These are phyloP conservation scores for Epicauta chinensis DNA, from an alignment of 1,140 invertebrate species.

Conservation along the genomic window DNA sequence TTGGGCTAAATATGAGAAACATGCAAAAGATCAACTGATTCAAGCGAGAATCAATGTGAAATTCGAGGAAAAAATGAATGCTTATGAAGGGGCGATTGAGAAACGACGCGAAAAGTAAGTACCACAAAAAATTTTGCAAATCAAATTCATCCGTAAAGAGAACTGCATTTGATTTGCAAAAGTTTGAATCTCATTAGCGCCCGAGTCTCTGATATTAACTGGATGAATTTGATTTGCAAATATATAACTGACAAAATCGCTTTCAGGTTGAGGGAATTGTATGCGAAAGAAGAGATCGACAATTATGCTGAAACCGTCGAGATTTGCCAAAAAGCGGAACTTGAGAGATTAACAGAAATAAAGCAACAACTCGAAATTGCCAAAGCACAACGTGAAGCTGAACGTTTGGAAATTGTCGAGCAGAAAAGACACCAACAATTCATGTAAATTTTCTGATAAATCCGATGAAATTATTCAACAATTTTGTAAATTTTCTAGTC, in stretches of 20 bases:
- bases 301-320: conserved; percentile 35
- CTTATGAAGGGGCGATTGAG: conserved; percentile 33
- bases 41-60: conserved; percentile 23
- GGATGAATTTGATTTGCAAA: not conserved
- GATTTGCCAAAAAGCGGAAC: conserved; percentile 30
- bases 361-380: conserved; percentile 29
- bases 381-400: conserved; percentile 32
- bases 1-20: conserved; percentile 25
- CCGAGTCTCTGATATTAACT: too few species aligned
- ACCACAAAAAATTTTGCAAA: too few species aligned
- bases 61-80: conserved; percentile 27
- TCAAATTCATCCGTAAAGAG: too few species aligned
- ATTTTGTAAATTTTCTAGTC: conserved; percentile 21
- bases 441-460: conserved; percentile 23
- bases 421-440: conserved; percentile 40
- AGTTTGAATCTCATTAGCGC: too few species aligned
- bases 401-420: conserved; percentile 35
- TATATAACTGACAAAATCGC: not conserved
- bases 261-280: conserved; percentile 31
- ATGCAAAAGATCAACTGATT: conserved; percentile 19
- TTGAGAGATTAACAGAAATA: conserved; percentile 32
- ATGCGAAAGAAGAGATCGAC: conserved; percentile 33
- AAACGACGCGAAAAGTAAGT: conserved; percentile 32
- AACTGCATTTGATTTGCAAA: too few species aligned
- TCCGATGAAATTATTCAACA: not conserved